Percentiles rank a stretch among this genome's conserved stretches.
Conservation (phyloP, 2,113 vertebrate genomes). For the Anguilla japonica region DNA sequence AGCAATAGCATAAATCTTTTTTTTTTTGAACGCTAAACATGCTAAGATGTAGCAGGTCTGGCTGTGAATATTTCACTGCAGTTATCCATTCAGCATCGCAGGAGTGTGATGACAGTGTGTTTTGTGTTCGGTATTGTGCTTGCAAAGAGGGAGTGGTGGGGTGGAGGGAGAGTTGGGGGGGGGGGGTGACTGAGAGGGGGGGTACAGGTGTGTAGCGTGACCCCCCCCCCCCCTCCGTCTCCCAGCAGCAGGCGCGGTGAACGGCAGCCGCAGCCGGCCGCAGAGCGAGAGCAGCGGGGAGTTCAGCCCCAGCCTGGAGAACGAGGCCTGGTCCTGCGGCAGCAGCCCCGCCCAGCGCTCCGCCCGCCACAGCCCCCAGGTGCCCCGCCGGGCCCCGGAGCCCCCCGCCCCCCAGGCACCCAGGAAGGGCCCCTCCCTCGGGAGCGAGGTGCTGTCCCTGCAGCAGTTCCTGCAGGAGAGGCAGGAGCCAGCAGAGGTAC, state of each 20-base stretch:
- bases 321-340: conserved; percentile 89
- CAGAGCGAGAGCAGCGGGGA: conserved; percentile 97
- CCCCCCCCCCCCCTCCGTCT: background rate
- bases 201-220: background rate
- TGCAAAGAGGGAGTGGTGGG: too few relatives aligned
- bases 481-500: conserved; percentile 73
- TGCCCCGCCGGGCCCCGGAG: conserved; percentile 71
- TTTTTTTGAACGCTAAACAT: too few relatives aligned
- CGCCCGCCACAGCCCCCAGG: conserved; percentile 80
- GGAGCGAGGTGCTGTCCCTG: conserved; percentile 84
- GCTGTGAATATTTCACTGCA: too few relatives aligned
- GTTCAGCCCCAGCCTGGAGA: conserved; percentile 84
- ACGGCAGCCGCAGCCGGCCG: conserved; percentile 80
- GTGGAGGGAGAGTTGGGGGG: background rate
- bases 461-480: conserved; percentile 95
- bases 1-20: too few relatives aligned
- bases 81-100: too few relatives aligned
- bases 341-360: conserved; percentile 83
- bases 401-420: conserved; percentile 51
- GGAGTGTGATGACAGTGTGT: too few relatives aligned
- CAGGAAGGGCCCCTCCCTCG: conserved; percentile 72
- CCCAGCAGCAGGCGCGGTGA: conserved; percentile 76
- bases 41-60: too few relatives aligned
- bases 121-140: too few relatives aligned
- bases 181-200: too few relatives aligned